Percentiles rank a stretch among this genome's conserved stretches.
phyloP scores from a whole-genome alignment of 2,888 invertebrate species.

The Laothoe populi region DNA sequence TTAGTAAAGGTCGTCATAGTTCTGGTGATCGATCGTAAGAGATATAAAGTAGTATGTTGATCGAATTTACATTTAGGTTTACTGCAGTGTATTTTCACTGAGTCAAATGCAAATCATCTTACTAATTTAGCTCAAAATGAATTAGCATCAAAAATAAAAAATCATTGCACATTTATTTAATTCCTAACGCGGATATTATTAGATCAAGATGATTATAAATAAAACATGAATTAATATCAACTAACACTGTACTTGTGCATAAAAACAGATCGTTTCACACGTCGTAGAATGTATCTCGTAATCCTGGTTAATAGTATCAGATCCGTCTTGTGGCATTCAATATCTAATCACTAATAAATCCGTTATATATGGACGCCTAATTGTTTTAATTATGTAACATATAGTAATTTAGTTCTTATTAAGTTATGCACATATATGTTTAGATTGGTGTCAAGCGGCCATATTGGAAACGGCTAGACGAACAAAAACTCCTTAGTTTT shows the following conservation, averaged over 20 bases:
- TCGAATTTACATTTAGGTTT: no score
- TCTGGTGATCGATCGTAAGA: no score
- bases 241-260: background rate
- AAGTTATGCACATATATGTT: background rate
- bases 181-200: background rate
- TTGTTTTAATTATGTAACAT: conserved; percentile 4
- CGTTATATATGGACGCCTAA: background rate
- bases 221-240: background rate
- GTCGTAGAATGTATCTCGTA: background rate
- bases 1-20: no score
- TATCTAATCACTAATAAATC: conserved; percentile 5
- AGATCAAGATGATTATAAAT: background rate
- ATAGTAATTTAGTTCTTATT: background rate
- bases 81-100: no score
- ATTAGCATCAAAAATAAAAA: no score
- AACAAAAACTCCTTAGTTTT: conserved; percentile 16
- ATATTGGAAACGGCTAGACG: conserved; percentile 9
- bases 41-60: no score
- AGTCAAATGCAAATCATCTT: no score
- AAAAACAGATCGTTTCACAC: no score
- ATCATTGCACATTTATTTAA: background rate
- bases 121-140: no score
- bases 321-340: conserved; percentile 8
- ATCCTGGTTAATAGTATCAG: background rate
- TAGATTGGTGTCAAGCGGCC: conserved; percentile 5